phyloP scores from a whole-genome alignment of 2,888 invertebrate species.

The Euclidia mi region DNA sequence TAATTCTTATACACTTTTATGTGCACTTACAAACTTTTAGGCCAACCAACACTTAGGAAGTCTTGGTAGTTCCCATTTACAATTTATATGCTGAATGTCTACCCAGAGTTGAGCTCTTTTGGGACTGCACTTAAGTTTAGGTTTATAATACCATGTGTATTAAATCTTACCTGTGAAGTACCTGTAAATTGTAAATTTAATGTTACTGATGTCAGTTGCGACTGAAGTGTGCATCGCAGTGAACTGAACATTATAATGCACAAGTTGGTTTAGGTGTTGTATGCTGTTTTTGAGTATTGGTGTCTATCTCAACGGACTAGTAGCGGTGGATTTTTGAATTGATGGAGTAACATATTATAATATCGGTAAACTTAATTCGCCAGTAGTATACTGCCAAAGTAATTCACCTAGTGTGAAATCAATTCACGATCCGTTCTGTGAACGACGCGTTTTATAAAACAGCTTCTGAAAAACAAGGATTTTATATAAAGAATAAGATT shows the following conservation, averaged over 20 bases:
- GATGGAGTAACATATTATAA: slow-evolving; percentile 71
- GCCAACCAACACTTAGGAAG: slow-evolving; percentile 46
- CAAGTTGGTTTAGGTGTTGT: slow-evolving; percentile 76
- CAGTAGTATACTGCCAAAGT: slow-evolving; percentile 89
- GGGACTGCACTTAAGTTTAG: slow-evolving; percentile 83
- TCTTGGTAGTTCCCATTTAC: slow-evolving; percentile 47
- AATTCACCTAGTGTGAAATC: slow-evolving; percentile 85
- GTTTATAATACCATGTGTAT: slow-evolving; percentile 84
- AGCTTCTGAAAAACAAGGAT: slow-evolving; percentile 86
- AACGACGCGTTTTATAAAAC: slow-evolving; percentile 86
- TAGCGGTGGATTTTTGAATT: slow-evolving; percentile 79
- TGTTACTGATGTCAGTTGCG: slow-evolving; percentile 76
- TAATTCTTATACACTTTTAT: slow-evolving; percentile 17
- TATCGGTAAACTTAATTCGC: slow-evolving; percentile 76
- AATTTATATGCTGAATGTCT: slow-evolving; percentile 65
- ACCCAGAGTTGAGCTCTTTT: slow-evolving; percentile 85
- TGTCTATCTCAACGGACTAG: slow-evolving; percentile 80
- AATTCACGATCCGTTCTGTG: slow-evolving; percentile 88
- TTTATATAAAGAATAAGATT: slow-evolving; percentile 83
- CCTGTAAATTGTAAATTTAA: slow-evolving; percentile 89
- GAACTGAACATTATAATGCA: slow-evolving; percentile 74
- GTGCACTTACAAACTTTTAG: slow-evolving; percentile 35
- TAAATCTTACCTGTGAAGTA: slow-evolving; percentile 87
- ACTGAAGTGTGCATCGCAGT: slow-evolving; percentile 84
- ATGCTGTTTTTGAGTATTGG: slow-evolving; percentile 84